Base-by-base conservation (phyloP, 2,888 invertebrate species). In the Cepaea hortensis region DNA sequence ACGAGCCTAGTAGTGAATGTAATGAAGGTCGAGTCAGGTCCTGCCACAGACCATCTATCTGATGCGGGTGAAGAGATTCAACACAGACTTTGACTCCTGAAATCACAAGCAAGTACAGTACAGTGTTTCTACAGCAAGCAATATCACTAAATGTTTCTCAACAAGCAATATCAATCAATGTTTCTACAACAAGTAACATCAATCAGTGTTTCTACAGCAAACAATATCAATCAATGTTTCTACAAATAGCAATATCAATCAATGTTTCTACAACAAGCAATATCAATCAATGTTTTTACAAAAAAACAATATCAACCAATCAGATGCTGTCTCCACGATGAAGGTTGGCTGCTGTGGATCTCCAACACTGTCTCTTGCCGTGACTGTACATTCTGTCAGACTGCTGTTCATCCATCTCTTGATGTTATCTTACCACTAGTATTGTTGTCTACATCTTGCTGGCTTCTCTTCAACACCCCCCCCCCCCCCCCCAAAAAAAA, bases 31-130 rank as follows among this genome's bases (percentile, higher is more conserved):
- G 18, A 68, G 5, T 9, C n/a, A 68, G 11, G 68, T 18, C n/a
- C 13, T 68, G 20, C 18, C n/a, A 20, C 20, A 18, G 4, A 20
- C 62, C 62, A 97, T 94, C 97, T 73, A 97, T 94, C 97, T 96
- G 93, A 97, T 97, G 90, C 98, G 97, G 76, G 98, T 97, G 95
- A 98, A 98, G 55, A 98, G 95, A 95, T 98, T 98, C 87, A 98
- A 96, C 85, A 98, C 98, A 89, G 98, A 98, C 95, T 98, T 97
- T 91, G 97, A 98, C 94, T 95, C 94, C 93, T 94, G 93, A 50
- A 94, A 93, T 62, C 3, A 35, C 48, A 73, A 83, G 35, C 50
- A 82, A 82, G 15, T 68, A 72, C 50, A 50, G 13, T n/a, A 68
- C 20, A 68, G 5, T 68, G 5, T 68, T 18, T 68, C 68, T 20